phyloP scores from a whole-genome alignment of 2,888 invertebrate genomes.

The Amphimallon solstitiale region DNA sequence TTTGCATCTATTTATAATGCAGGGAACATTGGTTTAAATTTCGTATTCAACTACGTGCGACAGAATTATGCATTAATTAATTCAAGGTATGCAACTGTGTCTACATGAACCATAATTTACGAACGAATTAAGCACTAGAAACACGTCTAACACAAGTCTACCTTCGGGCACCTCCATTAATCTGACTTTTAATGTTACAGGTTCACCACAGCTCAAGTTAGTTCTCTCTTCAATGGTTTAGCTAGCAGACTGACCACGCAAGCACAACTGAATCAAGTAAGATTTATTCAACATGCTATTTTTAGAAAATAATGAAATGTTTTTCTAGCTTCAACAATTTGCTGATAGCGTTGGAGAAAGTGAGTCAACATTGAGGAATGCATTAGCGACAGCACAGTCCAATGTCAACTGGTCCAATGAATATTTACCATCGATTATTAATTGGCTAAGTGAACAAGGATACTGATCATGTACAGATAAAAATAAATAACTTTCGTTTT shows the following conservation, averaged over 20 bases:
- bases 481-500: too few species aligned
- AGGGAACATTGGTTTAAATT: constrained; percentile 21
- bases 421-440: constrained; percentile 4
- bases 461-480: too few species aligned
- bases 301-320: background rate
- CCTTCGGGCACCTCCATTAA: too few species aligned
- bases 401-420: constrained; percentile 27
- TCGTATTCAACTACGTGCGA: constrained; percentile 24
- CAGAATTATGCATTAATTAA: constrained; percentile 3
- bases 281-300: background rate
- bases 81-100: background rate
- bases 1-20: constrained; percentile 17
- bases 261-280: constrained; percentile 33
- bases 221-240: constrained; percentile 27
- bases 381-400: background rate
- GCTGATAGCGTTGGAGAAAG: background rate
- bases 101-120: too few species aligned
- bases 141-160: background rate
- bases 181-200: constrained; percentile 9
- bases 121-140: too few species aligned
- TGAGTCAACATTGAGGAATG: background rate
- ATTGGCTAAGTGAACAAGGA: constrained; percentile 8
- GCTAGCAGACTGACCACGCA: constrained; percentile 31
- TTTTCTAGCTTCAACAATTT: constrained; percentile 3
- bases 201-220: constrained; percentile 2